phyloP scores from a whole-genome alignment of 2,113 vertebrate species.

The Cyanoderma ruficeps region DNA sequence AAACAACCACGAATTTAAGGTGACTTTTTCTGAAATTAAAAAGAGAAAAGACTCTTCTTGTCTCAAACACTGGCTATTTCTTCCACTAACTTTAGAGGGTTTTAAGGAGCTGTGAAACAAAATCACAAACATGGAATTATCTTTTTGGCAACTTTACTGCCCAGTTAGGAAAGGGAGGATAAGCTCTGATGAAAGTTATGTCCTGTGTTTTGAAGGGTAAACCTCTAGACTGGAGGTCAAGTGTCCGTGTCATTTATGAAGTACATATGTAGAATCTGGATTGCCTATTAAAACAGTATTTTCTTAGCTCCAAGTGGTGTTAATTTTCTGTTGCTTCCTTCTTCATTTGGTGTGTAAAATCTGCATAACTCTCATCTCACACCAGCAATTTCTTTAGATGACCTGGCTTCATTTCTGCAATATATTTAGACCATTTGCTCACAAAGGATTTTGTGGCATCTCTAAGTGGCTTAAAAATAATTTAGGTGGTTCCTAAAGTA shows the following conservation, averaged over 20 bases:
- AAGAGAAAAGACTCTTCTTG: background rate
- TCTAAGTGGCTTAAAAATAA: slow-evolving; percentile 9
- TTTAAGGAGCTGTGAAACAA: background rate
- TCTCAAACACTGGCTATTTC: background rate
- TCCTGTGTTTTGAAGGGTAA: background rate
- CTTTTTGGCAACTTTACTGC: background rate
- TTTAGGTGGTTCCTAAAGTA: background rate
- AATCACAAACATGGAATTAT: background rate
- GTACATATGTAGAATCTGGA: background rate
- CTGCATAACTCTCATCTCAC: background rate
- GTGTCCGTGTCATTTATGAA: slow-evolving; percentile 3
- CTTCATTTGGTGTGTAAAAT: slow-evolving; percentile 21
- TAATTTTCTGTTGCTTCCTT: slow-evolving; percentile 18
- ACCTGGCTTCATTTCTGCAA: slow-evolving; percentile 36
- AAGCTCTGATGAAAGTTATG: slow-evolving; percentile 35
- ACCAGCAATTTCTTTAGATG: background rate
- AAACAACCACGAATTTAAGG: slow-evolving; percentile 47
- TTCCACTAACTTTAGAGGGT: background rate
- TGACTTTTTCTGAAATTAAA: slow-evolving; percentile 18
- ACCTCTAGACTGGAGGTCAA: background rate
- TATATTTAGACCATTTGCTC: slow-evolving; percentile 35
- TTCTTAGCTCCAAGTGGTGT: slow-evolving; percentile 1
- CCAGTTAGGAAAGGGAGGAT: slow-evolving; percentile 4
- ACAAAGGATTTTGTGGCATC: background rate
- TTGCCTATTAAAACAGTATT: slow-evolving; percentile 32